Conservation (phyloP, 2,888 invertebrate genomes). For the Acanthosepion lycidas region DNA sequence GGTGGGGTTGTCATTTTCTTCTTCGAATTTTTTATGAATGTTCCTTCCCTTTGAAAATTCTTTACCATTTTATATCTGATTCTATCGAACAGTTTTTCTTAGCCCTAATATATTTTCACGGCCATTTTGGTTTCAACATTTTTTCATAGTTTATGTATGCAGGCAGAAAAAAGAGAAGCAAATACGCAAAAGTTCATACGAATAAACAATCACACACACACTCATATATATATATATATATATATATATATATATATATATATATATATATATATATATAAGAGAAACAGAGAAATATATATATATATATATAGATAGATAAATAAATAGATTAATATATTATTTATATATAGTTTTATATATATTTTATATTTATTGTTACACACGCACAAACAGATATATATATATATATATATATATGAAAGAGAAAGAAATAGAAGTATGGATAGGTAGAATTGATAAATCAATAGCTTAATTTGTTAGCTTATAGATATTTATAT, state of each 20-base stretch:
- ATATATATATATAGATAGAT: neutral
- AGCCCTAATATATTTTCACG: constrained; percentile 20
- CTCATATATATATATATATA: neutral
- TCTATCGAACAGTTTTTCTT: neutral
- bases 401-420: neutral
- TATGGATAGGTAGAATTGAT: too few species aligned
- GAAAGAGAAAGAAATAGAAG: too few species aligned
- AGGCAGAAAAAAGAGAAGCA: neutral
- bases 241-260: neutral
- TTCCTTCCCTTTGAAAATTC: neutral
- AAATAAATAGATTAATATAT: neutral
- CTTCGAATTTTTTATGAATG: neutral
- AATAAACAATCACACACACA: too few species aligned
- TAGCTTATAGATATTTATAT: too few species aligned
- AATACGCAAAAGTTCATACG: neutral
- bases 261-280: neutral
- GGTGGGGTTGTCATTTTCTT: neutral
- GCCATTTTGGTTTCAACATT: neutral
- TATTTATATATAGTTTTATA: neutral
- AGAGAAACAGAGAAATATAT: too few species aligned
- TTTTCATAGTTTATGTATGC: neutral
- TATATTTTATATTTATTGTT: neutral
- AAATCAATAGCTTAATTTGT: too few species aligned
- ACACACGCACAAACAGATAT: neutral
- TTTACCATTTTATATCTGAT: neutral